phyloP scores from a whole-genome alignment of 2,888 invertebrate genomes.

The Anagyrus pseudococci region DNA sequence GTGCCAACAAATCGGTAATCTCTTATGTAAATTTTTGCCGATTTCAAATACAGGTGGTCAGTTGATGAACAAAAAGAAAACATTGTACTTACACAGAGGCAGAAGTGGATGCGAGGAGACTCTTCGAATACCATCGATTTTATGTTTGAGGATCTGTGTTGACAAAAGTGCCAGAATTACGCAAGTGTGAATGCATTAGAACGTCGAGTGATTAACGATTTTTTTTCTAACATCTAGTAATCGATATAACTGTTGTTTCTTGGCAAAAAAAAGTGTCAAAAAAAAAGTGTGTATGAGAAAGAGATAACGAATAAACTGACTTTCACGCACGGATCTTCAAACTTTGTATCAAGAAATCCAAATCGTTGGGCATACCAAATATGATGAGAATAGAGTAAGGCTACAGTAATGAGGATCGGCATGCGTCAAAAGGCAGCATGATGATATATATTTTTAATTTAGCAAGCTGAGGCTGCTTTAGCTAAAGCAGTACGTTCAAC shows the following conservation, averaged over 20 bases:
- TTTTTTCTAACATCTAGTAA: conserved; percentile 33
- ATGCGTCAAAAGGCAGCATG: conserved; percentile 34
- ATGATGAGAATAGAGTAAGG: too few species aligned
- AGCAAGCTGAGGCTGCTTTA: conserved; percentile 30
- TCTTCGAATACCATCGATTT: conserved; percentile 91
- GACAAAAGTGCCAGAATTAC: conserved; percentile 48
- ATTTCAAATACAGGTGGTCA: too few species aligned
- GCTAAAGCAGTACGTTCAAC: too few species aligned
- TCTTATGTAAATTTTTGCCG: too few species aligned
- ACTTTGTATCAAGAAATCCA: background rate
- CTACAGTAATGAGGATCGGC: conserved; percentile 21
- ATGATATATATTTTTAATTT: too few species aligned
- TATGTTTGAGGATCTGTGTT: conserved; percentile 88
- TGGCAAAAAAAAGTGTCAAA: too few species aligned
- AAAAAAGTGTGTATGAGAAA: conserved; percentile 27
- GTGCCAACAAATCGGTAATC: conserved; percentile 13
- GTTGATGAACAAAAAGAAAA: background rate
- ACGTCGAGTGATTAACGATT: conserved; percentile 26
- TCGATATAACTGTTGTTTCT: conserved; percentile 24
- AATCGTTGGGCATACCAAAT: too few species aligned
- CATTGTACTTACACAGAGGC: conserved; percentile 85
- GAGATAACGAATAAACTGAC: conserved; percentile 34
- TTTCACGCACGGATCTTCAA: conserved; percentile 23
- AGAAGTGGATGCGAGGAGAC: conserved; percentile 95
- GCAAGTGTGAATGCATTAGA: conserved; percentile 26